Evolutionary conservation across 2,797 vertebrate species (phyloP).

Genomic region (Smutsia temminckii): DNA sequence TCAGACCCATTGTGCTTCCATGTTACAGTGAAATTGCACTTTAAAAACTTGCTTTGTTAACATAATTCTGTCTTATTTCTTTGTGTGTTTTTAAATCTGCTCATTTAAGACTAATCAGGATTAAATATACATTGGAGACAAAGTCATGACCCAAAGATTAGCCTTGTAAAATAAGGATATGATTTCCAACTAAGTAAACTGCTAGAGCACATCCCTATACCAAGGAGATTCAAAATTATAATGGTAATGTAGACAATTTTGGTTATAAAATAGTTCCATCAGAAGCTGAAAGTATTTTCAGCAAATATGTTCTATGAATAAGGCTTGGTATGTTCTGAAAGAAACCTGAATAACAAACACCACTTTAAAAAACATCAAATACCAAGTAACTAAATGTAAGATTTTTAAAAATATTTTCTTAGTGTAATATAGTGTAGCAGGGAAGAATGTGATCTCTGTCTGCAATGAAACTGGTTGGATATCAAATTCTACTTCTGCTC

Average conservation of each 20-base stretch:
- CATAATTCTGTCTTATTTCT: conserved; percentile 44
- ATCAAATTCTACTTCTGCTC: conserved; percentile 53
- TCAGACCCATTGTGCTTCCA: conserved; percentile 20
- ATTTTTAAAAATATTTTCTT: conserved; percentile 12
- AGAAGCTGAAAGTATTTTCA: background rate
- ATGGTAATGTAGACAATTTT: conserved; percentile 35
- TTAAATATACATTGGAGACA: conserved; percentile 62
- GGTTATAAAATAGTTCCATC: background rate
- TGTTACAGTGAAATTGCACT: conserved; percentile 25
- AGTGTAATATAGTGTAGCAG: background rate
- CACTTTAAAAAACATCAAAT: conserved; percentile 29
- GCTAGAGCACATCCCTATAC: conserved; percentile 44
- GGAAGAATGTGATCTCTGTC: conserved; percentile 3
- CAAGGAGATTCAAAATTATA: conserved; percentile 2
- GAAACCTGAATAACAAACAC: background rate
- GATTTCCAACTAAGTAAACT: conserved; percentile 68
- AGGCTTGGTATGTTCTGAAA: conserved; percentile 45
- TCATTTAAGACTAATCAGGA: conserved; percentile 65
- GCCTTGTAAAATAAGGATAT: conserved; percentile 53
- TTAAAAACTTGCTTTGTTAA: conserved; percentile 56
- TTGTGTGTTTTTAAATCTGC: conserved; percentile 56
- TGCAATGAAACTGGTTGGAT: background rate
- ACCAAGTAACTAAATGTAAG: conserved; percentile 19
- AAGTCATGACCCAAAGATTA: conserved; percentile 61
- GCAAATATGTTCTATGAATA: conserved; percentile 15